Evolutionary conservation across 2,113 vertebrate genomes (phyloP).

Genomic region (Tachuris rubrigastra): DNA sequence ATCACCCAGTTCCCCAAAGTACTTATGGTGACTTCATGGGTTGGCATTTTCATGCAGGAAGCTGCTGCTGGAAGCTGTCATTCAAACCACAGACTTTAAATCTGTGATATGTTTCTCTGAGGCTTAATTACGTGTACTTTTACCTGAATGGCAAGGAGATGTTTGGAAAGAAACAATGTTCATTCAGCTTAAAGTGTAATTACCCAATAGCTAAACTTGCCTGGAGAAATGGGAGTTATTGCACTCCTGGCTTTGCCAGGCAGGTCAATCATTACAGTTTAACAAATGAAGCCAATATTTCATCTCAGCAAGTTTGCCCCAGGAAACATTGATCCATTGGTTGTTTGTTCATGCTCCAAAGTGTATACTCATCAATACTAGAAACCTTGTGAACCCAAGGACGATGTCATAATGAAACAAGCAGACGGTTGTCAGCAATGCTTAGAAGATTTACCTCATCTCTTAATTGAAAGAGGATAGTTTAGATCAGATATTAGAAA

Average conservation of each 20-base stretch:
- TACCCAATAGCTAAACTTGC: neutral
- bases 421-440: neutral
- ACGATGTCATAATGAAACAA: neutral
- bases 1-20: neutral
- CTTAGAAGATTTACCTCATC: neutral
- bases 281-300: conserved; percentile 47
- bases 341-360: conserved; percentile 10
- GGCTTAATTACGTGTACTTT: neutral
- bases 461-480: neutral
- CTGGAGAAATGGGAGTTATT: neutral
- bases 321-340: neutral
- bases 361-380: neutral
- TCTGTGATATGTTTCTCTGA: neutral
- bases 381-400: neutral
- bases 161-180: neutral
- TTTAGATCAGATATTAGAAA: neutral
- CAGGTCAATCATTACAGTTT: conserved; percentile 48
- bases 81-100: neutral
- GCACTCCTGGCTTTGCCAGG: neutral
- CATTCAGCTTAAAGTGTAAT: neutral
- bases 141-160: neutral
- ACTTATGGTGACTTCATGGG: neutral
- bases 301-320: conserved; percentile 34
- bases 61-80: neutral
- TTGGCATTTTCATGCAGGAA: neutral